Evolutionary conservation across 2,888 invertebrate genomes (phyloP), one percentile per base, ranked within the genome.

Genomic region (Lasioglossum vierecki): DNA sequence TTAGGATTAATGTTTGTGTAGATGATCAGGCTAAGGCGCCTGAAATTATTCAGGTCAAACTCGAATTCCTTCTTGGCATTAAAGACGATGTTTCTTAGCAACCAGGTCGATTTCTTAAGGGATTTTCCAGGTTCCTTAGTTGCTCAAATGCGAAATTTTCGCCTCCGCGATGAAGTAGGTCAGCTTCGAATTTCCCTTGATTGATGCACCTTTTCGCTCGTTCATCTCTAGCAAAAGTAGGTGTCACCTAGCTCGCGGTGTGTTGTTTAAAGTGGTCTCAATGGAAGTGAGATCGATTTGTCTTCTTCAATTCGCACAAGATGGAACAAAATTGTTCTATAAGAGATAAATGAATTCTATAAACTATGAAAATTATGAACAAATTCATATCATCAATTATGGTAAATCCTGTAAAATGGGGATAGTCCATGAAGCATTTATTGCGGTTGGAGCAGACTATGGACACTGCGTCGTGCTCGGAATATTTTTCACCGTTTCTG

Each of bases 151-250:
- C 26, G n/a, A 44, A 71, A 26, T n/a, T 26, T 44, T 44, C 71
- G 71, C n/a, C n/a, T 26, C 26, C 22, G 30, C 30, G 72, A 26
- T 72, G 30, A 72, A 72, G 30, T 72, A 72, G 72, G 46, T 46
- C 30, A 46, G 26, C 72, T 26, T 15, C 39, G 70, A 79, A 79
- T 71, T 82, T 77, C 18, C 22, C 60, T 70, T 75, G 83, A 84
- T 83, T 60, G 70, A 75, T 79, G 79, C 75, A 63, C 49, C 60
- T 30, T 71, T 35, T 11, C 18, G 22, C 13, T 71, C 73, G 53
- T 84, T 78, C 70, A 71, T 84, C 83, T 75, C 35, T 35, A 46
- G 13, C 41, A 30, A 49, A 80, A 71, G 60, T 71, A 46, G 70
- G 74, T 49, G 80, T 71, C 82, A 41, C 39, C 39, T 6, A 75